Evolutionary conservation across 2,113 vertebrate species (phyloP), one percentile per base, ranked within the genome.

Genomic region (Balaeniceps rex): DNA sequence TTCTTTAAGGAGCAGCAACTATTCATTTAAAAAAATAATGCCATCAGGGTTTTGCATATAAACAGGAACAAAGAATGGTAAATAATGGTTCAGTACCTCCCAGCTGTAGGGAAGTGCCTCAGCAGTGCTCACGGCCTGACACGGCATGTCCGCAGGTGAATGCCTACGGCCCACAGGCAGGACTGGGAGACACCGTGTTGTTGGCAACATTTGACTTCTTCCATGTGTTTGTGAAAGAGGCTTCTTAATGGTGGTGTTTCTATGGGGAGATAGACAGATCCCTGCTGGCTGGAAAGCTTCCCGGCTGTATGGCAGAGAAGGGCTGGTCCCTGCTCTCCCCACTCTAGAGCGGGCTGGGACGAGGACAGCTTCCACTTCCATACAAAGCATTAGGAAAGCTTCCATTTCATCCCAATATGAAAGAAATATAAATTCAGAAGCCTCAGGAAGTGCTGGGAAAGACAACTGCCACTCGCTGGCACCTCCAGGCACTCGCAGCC

Each of bases 1-100:
- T 94, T 81, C 76, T 78, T 93, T 90, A 80, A 81, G 90, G 25
- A 78, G 23, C 60, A 96, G 65, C 42, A 79, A 60, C 33, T 78
- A 47, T 65, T 84, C 12, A 47, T 87, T 74, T 17, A 52, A 89
- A 38, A 79, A 91, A 93, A 44, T 33, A 81, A 91, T 34, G 21
- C 29, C 44, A 44, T 54, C 46, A 42, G 58, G 38, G n/a, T 94
- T 84, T 89, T 65, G 2, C 54, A 52, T 64, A 61, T 91, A 71
- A 95, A 92, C 86, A 86, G 89, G 71, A 92, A 72, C 28, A 92
- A 88, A 64, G 47, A 83, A 25, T 18, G 29, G 68, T 90, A 94
- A 79, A 90, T 72, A 86, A 63, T n/a, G 13, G 46, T 19, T 87
- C 16, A 6, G 49, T 36, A 40, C 66, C 61, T 92, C 65, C 46